Evolutionary conservation across 2,888 invertebrate genomes (phyloP), one percentile per base, ranked within the genome.

Genomic region (Sinodicranocentrus sp.): DNA sequence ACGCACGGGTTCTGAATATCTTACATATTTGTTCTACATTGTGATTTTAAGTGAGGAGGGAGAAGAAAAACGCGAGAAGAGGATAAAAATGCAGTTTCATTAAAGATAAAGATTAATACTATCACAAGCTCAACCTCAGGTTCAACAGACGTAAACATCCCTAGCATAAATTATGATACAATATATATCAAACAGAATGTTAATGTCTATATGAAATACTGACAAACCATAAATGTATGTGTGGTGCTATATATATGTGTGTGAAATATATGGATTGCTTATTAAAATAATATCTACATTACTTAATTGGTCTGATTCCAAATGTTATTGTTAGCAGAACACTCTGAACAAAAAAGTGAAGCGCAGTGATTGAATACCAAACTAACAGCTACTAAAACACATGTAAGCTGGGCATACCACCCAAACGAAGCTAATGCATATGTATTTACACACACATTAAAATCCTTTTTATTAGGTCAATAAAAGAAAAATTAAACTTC

Each of bases 401-500:
- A 10, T n/a, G 48, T 48, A 48, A 48, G n/a, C 48, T 2, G 48
- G n/a, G 13, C 3, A 48, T 48, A 48, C 33, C 33, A 33, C 33
- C 33, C 33, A 33, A 33, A 6, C 33, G 5, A 33, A 3, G 10
- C 33, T 6, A 48, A n/a, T 48, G 48, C n/a, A n/a, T 48, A 39
- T 39, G 39, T 13, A 39, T 39, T 8, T 68, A 44, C 48, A 48
- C n/a, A 59, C 72, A 54, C 25, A 79, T 72, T 48, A 48, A 48
- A 48, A 48, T 48, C 33, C 5, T 10, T 33, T 48, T 72, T 83
- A 75, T 83, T 71, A 84, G 86, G 86, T 86, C 86, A 86, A 84
- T 84, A 86, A 84, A 84, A 83, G 82, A 86, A 86, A 86, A 86
- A 82, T 80, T 76, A 82, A 65, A 70, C 82, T 59, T 83, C 52